These are phyloP conservation scores for Diceros bicornis DNA, from an alignment of 2,797 vertebrate genomes.

Conservation along the genomic window DNA sequence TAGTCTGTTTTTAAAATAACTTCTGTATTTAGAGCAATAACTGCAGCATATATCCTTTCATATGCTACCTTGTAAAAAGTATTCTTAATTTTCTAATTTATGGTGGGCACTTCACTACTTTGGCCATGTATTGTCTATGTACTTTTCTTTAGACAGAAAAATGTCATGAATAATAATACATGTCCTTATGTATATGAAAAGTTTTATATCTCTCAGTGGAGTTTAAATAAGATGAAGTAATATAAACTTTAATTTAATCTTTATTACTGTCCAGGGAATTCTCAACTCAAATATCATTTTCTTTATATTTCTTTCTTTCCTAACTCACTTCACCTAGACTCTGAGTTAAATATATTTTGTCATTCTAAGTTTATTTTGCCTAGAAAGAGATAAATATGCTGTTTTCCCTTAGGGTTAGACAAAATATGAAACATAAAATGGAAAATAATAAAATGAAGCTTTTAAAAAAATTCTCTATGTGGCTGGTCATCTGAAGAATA, in stretches of 20 bases:
- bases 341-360: background rate
- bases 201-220: background rate
- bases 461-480: background rate
- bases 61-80: background rate
- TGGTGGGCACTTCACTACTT: background rate
- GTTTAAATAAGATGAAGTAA: background rate
- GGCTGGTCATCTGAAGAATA: background rate
- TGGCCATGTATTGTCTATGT: background rate
- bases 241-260: background rate
- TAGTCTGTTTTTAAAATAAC: background rate
- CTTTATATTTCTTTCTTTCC: background rate
- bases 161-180: background rate
- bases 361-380: background rate
- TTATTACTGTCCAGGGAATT: background rate
- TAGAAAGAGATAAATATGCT: background rate
- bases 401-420: background rate
- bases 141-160: background rate
- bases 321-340: background rate
- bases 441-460: background rate
- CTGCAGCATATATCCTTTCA: background rate
- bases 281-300: background rate
- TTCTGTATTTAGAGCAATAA: background rate
- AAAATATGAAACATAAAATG: background rate
- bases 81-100: background rate
- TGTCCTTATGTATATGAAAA: background rate